Evolutionary conservation across 2,113 vertebrate species (phyloP).

Genomic region (Carettochelys insculpta): DNA sequence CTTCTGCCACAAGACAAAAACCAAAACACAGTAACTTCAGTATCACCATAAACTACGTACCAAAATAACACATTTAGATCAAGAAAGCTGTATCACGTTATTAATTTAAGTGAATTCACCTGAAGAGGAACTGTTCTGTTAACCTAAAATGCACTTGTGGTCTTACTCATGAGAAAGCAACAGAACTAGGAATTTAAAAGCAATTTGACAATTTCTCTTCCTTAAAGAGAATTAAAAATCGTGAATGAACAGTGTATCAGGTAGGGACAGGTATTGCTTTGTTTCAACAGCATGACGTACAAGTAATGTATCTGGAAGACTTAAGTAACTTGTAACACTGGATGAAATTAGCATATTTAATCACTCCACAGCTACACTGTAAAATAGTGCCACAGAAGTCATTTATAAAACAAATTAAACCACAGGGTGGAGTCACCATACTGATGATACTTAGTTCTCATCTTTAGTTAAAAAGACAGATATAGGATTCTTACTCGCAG

Average conservation of each 20-base stretch:
- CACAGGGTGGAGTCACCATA: background rate
- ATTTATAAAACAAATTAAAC: background rate
- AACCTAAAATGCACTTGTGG: background rate
- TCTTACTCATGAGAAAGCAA: background rate
- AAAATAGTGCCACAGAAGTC: background rate
- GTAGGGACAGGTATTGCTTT: accelerated
- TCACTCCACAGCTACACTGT: background rate
- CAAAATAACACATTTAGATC: background rate
- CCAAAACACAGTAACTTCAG: background rate
- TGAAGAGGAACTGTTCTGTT: background rate
- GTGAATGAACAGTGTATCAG: background rate
- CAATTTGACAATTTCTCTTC: background rate
- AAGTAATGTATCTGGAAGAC: background rate
- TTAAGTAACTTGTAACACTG: background rate
- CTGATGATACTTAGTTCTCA: background rate
- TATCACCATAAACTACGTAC: background rate
- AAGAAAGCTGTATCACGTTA: background rate
- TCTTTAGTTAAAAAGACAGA: background rate
- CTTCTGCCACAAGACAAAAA: background rate
- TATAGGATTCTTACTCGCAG: background rate
- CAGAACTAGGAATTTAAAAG: background rate
- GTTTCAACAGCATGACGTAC: background rate
- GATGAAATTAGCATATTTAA: background rate
- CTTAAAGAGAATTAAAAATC: background rate
- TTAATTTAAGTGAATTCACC: background rate